Conservation (phyloP, 1,140 invertebrate genomes). For the Prorops nasuta region DNA sequence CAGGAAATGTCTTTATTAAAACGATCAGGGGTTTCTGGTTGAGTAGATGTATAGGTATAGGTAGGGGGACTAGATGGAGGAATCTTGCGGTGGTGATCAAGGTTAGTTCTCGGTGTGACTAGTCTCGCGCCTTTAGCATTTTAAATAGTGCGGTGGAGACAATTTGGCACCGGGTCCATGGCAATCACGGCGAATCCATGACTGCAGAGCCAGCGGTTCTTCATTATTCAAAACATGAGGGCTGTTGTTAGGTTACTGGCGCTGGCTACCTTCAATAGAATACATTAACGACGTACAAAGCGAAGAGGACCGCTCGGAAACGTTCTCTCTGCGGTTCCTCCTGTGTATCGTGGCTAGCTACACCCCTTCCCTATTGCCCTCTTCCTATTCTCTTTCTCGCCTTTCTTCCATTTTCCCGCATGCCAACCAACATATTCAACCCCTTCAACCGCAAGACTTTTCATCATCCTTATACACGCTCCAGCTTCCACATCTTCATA, state of each 20-base stretch:
- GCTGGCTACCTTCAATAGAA: constrained; percentile 43
- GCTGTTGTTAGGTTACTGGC: constrained; percentile 41
- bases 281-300: constrained; percentile 44
- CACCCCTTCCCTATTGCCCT: constrained; percentile 7
- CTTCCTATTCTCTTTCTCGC: background rate
- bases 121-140: constrained; percentile 15
- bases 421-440: background rate
- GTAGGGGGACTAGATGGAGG: too few relatives aligned
- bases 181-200: constrained; percentile 13
- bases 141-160: constrained; percentile 12
- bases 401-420: background rate
- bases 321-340: background rate
- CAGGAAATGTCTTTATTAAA: too few relatives aligned
- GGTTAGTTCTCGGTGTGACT: too few relatives aligned
- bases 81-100: too few relatives aligned
- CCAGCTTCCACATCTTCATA: too few relatives aligned
- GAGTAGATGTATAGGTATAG: too few relatives aligned
- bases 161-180: constrained; percentile 15
- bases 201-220: constrained; percentile 15
- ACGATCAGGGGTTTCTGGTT: too few relatives aligned
- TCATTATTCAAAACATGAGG: constrained; percentile 44
- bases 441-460: too few relatives aligned
- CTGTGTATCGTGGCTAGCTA: constrained; percentile 3
- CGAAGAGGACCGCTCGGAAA: constrained; percentile 10
- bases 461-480: too few relatives aligned